Percentiles rank a stretch among this genome's conserved stretches.
Conservation (phyloP, 2,113 vertebrate species). For the Lepidothrix coronata region DNA sequence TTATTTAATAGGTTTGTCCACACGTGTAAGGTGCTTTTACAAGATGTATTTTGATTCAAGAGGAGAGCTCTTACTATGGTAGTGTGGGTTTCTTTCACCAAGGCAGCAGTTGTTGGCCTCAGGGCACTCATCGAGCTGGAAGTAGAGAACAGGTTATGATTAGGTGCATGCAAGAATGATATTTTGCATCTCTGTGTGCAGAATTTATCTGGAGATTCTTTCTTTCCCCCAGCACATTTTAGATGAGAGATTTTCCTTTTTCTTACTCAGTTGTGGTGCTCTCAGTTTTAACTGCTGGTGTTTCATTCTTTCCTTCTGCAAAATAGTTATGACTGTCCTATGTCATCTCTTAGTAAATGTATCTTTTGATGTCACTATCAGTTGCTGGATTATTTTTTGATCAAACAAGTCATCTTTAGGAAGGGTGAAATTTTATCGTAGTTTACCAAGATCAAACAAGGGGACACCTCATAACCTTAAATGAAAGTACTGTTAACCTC, state of each 20-base stretch:
- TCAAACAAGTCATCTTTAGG: not conserved
- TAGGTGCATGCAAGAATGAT: not conserved
- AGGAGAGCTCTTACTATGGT: not conserved
- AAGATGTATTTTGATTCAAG: not conserved
- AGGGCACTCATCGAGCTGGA: not conserved
- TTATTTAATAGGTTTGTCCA: not conserved
- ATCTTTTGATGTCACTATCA: not conserved
- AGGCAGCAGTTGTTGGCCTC: not conserved
- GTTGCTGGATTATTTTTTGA: not conserved
- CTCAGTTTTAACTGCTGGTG: not conserved
- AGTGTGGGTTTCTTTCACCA: not conserved
- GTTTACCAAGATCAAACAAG: not conserved
- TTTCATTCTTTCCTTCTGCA: not conserved
- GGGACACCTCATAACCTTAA: not conserved
- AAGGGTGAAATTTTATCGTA: not conserved
- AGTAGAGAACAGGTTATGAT: not conserved
- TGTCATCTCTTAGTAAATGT: not conserved
- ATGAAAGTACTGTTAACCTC: not conserved
- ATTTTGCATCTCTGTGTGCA: constrained; percentile 4
- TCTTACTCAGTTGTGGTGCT: not conserved
- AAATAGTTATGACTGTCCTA: not conserved
- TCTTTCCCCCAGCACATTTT: not conserved
- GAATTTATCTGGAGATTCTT: not conserved
- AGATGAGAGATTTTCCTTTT: not conserved
- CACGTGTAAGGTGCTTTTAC: not conserved